Conservation (phyloP, 2,888 invertebrate species). For the Ochropleura leucogaster region DNA sequence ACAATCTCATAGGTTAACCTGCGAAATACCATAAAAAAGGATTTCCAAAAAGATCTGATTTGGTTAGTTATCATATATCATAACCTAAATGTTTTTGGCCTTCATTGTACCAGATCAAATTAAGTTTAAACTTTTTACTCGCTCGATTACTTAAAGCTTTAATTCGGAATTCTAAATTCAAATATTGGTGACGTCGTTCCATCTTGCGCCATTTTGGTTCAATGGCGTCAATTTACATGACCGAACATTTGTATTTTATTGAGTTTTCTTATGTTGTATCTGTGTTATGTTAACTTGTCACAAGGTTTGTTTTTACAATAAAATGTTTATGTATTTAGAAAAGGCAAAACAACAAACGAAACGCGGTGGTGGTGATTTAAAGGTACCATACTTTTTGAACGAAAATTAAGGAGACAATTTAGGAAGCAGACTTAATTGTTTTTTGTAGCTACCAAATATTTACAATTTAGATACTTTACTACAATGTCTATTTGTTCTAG, state of each 20-base stretch:
- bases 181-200: constrained; percentile 31
- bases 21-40: too few species aligned
- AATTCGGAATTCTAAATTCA: constrained; percentile 59
- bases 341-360: background rate
- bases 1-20: too few species aligned
- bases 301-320: constrained; percentile 25
- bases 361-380: too few species aligned
- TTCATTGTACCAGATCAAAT: constrained; percentile 59
- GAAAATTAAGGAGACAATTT: too few species aligned
- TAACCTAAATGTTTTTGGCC: background rate
- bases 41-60: background rate
- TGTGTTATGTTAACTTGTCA: constrained; percentile 39
- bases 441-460: too few species aligned
- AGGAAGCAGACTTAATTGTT: too few species aligned
- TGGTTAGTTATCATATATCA: background rate
- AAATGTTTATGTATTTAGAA: constrained; percentile 12
- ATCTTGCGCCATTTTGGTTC: constrained; percentile 7
- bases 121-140: constrained; percentile 71
- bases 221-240: constrained; percentile 44
- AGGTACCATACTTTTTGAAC: too few species aligned
- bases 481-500: too few species aligned
- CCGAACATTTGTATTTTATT: constrained; percentile 41
- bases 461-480: too few species aligned
- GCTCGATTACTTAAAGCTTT: constrained; percentile 61
- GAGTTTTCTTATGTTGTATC: constrained; percentile 17